Conservation (phyloP, 2,113 vertebrate species). For the Ramphastos sulfuratus region DNA sequence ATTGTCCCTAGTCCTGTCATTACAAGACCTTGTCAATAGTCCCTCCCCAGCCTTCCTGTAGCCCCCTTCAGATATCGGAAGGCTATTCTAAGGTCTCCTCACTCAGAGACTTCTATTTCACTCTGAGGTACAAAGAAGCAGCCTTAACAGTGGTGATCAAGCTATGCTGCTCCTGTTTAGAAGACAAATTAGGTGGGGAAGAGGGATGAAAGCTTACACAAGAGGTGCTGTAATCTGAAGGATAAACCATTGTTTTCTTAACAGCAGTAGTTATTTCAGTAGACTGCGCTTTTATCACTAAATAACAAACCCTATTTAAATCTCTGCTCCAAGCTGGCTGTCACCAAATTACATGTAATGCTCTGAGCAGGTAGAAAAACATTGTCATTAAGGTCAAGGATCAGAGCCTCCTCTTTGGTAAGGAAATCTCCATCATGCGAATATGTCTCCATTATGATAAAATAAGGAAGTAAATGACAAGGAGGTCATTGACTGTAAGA, state of each 20-base stretch:
- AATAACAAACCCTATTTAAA: conserved; percentile 43
- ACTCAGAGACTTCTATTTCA: not conserved
- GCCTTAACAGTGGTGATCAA: not conserved
- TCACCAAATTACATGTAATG: conserved; percentile 13
- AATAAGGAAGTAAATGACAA: conserved; percentile 56
- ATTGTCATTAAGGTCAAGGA: conserved; percentile 52
- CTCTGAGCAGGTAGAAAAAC: conserved; percentile 25
- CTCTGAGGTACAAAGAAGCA: conserved; percentile 17
- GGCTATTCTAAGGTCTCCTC: not conserved
- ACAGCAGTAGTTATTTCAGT: conserved; percentile 33
- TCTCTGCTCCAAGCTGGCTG: not conserved
- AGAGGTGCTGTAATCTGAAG: conserved; percentile 19
- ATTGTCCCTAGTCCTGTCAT: no score
- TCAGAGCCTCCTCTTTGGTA: conserved; percentile 19
- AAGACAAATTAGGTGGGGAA: not conserved
- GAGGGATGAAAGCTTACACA: conserved; percentile 6
- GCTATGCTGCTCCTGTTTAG: not conserved
- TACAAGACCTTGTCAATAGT: no score
- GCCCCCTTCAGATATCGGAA: no score
- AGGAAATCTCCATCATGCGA: conserved; percentile 43
- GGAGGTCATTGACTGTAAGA: conserved; percentile 60
- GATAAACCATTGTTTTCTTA: conserved; percentile 31
- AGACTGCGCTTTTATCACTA: not conserved
- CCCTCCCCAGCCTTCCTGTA: no score
- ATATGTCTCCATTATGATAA: conserved; percentile 60